phyloP scores from a whole-genome alignment of 1,140 invertebrate species.

The Drosophila lacteicornis region DNA sequence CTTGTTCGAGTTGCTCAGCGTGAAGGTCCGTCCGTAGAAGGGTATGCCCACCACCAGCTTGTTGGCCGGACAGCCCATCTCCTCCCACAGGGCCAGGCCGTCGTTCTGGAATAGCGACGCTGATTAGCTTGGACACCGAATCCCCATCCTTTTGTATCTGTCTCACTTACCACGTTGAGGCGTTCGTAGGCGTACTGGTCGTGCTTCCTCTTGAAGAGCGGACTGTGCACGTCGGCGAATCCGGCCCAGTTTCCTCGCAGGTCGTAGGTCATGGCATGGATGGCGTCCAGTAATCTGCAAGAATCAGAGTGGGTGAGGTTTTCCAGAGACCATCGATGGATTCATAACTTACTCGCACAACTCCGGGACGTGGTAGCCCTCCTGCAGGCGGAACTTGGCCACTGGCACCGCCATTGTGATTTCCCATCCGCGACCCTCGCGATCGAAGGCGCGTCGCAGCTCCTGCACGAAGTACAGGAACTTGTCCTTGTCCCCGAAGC shows the following conservation, averaged over 20 bases:
- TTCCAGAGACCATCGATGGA: background rate
- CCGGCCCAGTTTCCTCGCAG: constrained; percentile 96
- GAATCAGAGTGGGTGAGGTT: background rate
- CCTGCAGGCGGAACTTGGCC: constrained; percentile 93
- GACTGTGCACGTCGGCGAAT: constrained; percentile 94
- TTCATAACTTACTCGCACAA: constrained; percentile 90
- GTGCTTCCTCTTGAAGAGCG: constrained; percentile 92
- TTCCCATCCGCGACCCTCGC: constrained; percentile 91
- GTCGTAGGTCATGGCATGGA: constrained; percentile 96
- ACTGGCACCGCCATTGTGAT: constrained; percentile 94
- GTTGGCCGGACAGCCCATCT: constrained; percentile 93
- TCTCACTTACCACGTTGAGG: constrained; percentile 91
- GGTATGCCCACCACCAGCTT: constrained; percentile 95
- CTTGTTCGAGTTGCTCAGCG: constrained; percentile 91
- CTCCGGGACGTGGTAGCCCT: constrained; percentile 95
- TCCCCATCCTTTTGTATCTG: too few species aligned
- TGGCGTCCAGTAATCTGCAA: constrained; percentile 88
- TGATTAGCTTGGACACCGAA: constrained; percentile 22
- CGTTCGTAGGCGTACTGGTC: constrained; percentile 95
- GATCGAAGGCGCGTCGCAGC: constrained; percentile 91
- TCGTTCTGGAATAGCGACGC: constrained; percentile 89
- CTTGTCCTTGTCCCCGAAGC: constrained; percentile 92
- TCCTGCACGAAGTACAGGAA: constrained; percentile 94
- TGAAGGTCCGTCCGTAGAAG: constrained; percentile 94
- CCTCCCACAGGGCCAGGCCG: constrained; percentile 93